phyloP scores from a whole-genome alignment of 2,888 invertebrate genomes.

The Xanthostigma xanthostigma region DNA sequence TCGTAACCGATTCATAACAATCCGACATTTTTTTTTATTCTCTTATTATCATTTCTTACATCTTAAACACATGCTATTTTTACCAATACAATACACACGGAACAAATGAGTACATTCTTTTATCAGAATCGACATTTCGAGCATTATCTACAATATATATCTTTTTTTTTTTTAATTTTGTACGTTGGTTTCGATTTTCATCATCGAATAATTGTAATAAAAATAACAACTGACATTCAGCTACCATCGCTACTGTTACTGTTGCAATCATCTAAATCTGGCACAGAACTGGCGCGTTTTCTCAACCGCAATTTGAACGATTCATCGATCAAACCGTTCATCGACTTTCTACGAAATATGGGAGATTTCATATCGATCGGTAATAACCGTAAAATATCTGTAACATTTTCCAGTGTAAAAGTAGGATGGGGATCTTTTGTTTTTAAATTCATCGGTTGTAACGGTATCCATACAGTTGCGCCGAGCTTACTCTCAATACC shows the following conservation, averaged over 20 bases:
- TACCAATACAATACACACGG: too few species aligned
- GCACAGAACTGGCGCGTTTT: conserved; percentile 14
- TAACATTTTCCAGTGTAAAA: conserved; percentile 48
- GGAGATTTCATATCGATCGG: conserved; percentile 31
- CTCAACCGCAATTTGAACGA: conserved; percentile 4
- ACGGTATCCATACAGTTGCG: conserved; percentile 69
- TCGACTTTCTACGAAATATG: conserved; percentile 13
- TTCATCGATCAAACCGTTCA: conserved; percentile 6
- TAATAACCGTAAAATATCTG: conserved; percentile 43
- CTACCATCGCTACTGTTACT: conserved; percentile 36
- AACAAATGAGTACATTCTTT: too few species aligned
- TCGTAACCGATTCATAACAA: too few species aligned
- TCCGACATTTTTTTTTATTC: too few species aligned
- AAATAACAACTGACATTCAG: conserved; percentile 18
- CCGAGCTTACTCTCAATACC: conserved; percentile 61
- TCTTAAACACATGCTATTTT: too few species aligned
- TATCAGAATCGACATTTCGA: too few species aligned
- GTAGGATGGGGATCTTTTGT: conserved; percentile 39
- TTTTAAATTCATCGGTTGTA: conserved; percentile 28
- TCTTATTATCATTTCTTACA: too few species aligned
- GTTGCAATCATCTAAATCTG: conserved; percentile 28
- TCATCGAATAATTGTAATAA: too few species aligned
- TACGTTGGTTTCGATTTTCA: too few species aligned
- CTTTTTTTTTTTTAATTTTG: too few species aligned
- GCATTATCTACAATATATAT: too few species aligned